phyloP scores from a whole-genome alignment of 2,113 vertebrate species.

The Lepus americanus region DNA sequence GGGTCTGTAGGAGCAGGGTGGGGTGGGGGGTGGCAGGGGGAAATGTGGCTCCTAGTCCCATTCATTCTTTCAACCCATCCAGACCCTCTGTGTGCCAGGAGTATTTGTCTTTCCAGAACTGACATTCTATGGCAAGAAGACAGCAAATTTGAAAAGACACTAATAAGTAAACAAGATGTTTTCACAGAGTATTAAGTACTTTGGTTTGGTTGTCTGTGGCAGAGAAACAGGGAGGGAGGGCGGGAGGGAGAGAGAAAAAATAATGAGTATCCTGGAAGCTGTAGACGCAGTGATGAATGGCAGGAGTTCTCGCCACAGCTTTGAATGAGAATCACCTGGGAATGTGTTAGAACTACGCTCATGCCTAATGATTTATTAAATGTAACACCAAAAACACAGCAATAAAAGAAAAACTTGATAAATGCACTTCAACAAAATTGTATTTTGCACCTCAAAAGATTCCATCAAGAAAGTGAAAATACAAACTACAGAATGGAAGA shows the following conservation, averaged over 20 bases:
- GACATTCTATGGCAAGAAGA: neutral
- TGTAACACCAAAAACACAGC: neutral
- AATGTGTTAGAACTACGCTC: neutral
- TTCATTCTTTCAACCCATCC: neutral
- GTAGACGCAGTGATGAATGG: neutral
- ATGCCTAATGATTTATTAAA: neutral
- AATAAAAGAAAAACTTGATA: conserved; percentile 8
- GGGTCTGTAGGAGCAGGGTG: neutral
- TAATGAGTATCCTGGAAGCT: neutral
- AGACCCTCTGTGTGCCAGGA: neutral
- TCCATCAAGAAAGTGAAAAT: neutral
- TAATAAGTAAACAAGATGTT: neutral
- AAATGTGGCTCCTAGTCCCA: neutral
- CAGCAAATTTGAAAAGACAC: neutral
- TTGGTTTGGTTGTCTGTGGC: neutral
- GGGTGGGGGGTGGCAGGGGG: neutral
- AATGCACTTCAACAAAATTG: neutral
- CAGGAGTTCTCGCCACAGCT: neutral
- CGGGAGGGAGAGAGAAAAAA: neutral
- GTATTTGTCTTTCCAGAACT: neutral
- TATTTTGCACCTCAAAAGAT: neutral
- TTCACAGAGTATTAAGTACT: neutral
- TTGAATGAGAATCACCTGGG: neutral
- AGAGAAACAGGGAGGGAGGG: neutral
- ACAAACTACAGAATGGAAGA: neutral